Percentiles rank a stretch among this genome's conserved stretches.
These are phyloP conservation scores for Epizoanthus rinbou DNA, from an alignment of 92 coral and sea anemone species.

Conservation along the genomic window DNA sequence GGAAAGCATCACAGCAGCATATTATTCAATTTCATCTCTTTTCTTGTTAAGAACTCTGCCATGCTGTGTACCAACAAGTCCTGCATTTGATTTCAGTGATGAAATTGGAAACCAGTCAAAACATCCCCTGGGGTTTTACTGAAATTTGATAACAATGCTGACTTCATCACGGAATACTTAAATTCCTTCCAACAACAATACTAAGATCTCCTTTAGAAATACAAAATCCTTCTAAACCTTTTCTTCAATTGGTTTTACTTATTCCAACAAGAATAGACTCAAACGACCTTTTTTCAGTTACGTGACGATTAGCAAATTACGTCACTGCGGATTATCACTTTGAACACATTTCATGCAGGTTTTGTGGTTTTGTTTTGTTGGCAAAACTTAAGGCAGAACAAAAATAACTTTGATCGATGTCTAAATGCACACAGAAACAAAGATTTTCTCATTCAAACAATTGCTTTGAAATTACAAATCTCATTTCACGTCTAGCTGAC, in stretches of 20 bases:
- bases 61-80: conserved; percentile 22
- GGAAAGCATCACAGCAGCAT: neutral
- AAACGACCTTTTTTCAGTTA: neutral
- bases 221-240: neutral
- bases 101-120: conserved; percentile 34
- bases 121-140: conserved; percentile 26
- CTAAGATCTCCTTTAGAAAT: neutral
- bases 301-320: conserved; percentile 22
- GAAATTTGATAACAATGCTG: conserved; percentile 41
- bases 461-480: neutral
- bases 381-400: conserved; percentile 25
- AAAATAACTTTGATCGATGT: conserved; percentile 1
- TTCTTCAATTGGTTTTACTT: neutral
- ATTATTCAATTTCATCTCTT: conserved; percentile 1
- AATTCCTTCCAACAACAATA: neutral
- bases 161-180: conserved; percentile 33
- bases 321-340: conserved; percentile 20
- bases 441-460: neutral
- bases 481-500: neutral
- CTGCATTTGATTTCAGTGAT: conserved; percentile 23
- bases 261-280: neutral
- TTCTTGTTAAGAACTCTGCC: conserved; percentile 27
- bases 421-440: conserved; percentile 26
- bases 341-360: conserved; percentile 39
- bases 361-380: conserved; percentile 49